Percentiles rank a stretch among this genome's conserved stretches.
Conservation (phyloP, 2,888 invertebrate genomes). For the Agrochola lota region DNA sequence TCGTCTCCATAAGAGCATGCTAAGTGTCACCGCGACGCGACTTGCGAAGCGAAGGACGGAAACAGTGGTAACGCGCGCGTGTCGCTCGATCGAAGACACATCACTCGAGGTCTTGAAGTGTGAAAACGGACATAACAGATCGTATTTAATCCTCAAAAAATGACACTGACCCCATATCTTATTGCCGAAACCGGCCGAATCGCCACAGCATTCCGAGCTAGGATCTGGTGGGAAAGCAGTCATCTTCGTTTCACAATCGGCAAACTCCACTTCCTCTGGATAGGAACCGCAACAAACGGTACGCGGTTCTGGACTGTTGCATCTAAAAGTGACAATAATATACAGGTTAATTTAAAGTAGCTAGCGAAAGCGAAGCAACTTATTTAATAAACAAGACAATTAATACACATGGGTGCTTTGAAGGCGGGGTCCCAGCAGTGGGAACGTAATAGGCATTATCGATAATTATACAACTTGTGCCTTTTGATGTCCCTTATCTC, state of each 20-base stretch:
- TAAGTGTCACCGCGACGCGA: neutral
- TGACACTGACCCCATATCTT: constrained; percentile 63
- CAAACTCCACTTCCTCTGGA: neutral
- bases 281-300: constrained; percentile 79
- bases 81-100: neutral
- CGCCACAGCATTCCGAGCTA: constrained; percentile 75
- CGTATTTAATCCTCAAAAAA: neutral
- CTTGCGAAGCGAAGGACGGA: neutral
- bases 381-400: too few relatives aligned
- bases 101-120: neutral
- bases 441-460: too few relatives aligned
- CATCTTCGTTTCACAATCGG: constrained; percentile 36
- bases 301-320: constrained; percentile 69
- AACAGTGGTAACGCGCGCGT: neutral
- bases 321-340: constrained; percentile 66
- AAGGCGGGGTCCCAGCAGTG: too few relatives aligned
- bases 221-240: constrained; percentile 73
- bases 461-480: too few relatives aligned
- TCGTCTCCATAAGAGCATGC: neutral
- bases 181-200: constrained; percentile 67
- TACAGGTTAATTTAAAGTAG: neutral
- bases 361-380: neutral
- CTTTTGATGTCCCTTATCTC: too few relatives aligned
- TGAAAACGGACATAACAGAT: neutral
- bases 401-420: too few relatives aligned